Evolutionary conservation across 2,797 vertebrate species (phyloP).

Genomic region (Characodon lateralis): DNA sequence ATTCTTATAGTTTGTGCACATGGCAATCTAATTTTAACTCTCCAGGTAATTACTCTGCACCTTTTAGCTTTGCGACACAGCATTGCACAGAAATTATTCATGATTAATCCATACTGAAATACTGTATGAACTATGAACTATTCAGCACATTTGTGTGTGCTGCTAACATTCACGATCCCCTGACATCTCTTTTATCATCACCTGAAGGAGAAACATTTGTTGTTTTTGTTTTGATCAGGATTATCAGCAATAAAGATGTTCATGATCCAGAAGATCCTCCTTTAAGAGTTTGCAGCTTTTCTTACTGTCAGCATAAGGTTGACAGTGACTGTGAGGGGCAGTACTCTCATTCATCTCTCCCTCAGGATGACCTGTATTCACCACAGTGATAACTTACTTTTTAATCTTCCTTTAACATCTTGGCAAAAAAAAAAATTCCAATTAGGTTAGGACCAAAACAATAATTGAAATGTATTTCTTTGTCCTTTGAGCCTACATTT

Average conservation of each 20-base stretch:
- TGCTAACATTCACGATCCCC: background rate
- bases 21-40: slow-evolving; percentile 14
- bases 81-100: background rate
- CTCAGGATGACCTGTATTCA: background rate
- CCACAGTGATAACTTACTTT: background rate
- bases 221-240: background rate
- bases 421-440: background rate
- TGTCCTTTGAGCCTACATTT: background rate
- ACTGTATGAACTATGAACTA: background rate
- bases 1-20: slow-evolving; percentile 12
- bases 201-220: background rate
- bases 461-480: background rate
- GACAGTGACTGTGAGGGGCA: background rate
- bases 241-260: background rate
- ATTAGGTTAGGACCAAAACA: background rate
- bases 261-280: background rate
- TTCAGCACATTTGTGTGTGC: background rate
- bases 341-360: background rate
- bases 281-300: background rate
- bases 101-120: background rate
- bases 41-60: slow-evolving; percentile 3
- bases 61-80: background rate
- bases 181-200: background rate
- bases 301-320: background rate
- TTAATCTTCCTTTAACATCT: slow-evolving; percentile 5